phyloP scores from a whole-genome alignment of 2,113 vertebrate genomes.

The Cairina moschata region DNA sequence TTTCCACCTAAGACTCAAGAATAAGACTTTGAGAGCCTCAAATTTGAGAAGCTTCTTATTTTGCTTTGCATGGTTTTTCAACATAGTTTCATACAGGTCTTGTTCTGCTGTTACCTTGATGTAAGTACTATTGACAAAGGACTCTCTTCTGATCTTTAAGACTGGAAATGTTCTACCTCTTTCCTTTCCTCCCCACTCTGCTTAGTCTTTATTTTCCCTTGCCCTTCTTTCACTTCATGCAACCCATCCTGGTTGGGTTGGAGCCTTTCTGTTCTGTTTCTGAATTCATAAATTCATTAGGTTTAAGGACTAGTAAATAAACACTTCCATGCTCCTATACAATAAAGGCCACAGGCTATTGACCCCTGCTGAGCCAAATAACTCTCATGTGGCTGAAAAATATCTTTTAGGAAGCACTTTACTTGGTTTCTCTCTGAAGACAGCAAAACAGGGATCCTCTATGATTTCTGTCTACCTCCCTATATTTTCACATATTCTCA shows the following conservation, averaged over 20 bases:
- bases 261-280: not conserved
- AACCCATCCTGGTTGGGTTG: fast-evolving
- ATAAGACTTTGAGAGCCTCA: not conserved
- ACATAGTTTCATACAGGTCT: not conserved
- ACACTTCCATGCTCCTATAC: not conserved
- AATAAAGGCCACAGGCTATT: not conserved
- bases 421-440: not conserved
- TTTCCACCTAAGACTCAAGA: not conserved
- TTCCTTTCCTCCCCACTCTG: not conserved
- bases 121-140: not conserved
- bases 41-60: not conserved
- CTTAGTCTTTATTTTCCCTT: not conserved
- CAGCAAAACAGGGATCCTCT: not conserved
- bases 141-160: not conserved
- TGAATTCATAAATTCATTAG: not conserved
- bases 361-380: not conserved
- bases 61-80: not conserved
- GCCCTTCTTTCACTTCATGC: not conserved
- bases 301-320: not conserved
- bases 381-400: not conserved
- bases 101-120: not conserved
- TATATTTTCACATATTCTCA: not conserved
- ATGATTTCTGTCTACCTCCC: not conserved
- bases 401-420: not conserved
- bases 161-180: not conserved